Percentiles rank a stretch among this genome's conserved stretches.
These are phyloP conservation scores for Galemys pyrenaicus DNA, from an alignment of 2,113 vertebrate genomes.

Conservation along the genomic window DNA sequence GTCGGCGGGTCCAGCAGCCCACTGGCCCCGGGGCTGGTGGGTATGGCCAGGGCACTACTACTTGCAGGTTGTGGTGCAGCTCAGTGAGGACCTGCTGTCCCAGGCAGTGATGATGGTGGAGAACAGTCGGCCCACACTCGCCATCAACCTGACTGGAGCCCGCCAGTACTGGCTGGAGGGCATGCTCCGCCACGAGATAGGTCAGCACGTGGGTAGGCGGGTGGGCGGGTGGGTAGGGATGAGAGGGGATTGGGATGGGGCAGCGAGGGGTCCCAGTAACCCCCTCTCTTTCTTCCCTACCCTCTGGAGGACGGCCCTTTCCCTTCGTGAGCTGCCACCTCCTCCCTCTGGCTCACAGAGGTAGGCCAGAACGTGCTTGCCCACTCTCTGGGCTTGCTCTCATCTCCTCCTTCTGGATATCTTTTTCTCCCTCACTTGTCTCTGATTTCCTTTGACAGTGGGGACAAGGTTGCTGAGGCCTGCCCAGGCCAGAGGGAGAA, in stretches of 20 bases:
- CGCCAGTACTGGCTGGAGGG: conserved; percentile 98
- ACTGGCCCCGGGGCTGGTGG: background rate
- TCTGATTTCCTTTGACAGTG: conserved; percentile 23
- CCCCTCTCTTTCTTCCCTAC: background rate
- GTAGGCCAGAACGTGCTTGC: conserved; percentile 1
- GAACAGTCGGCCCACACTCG: conserved; percentile 95
- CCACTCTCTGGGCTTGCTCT: background rate
- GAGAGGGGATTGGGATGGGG: background rate
- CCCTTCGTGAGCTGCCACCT: conserved; percentile 23
- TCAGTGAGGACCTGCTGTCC: conserved; percentile 95
- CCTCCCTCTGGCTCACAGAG: conserved; percentile 49
- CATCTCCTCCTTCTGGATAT: background rate
- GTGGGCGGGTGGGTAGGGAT: background rate
- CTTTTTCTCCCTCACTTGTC: background rate
- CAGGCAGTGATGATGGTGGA: conserved; percentile 98
- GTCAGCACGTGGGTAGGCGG: conserved; percentile 81
- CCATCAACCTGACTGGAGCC: conserved; percentile 95
- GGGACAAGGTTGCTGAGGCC: background rate
- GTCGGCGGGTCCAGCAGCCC: background rate
- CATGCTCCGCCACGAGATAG: conserved; percentile 97
- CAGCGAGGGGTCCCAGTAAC: conserved; percentile 15
- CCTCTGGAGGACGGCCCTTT: background rate
- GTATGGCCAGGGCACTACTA: background rate
- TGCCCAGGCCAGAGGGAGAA: background rate
- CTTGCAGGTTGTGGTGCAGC: conserved; percentile 94